Base-by-base conservation (phyloP, 1,140 invertebrate species). In the Brachionus rotundiformis region DNA sequence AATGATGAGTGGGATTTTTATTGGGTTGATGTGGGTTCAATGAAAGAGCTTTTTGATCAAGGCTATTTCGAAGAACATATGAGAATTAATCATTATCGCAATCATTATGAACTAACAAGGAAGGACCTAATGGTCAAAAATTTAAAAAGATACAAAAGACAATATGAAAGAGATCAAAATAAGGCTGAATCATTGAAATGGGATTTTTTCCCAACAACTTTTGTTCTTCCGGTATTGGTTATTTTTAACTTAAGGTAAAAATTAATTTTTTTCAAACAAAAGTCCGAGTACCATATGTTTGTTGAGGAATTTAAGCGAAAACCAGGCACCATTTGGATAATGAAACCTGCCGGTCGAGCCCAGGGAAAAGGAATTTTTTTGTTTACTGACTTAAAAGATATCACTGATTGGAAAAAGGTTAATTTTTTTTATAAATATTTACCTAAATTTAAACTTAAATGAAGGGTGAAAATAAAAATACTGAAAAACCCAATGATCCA, bases 371-470 rank as follows among this genome's bases (percentile, higher is more conserved):
- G 89, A 13, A 90, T 90, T 13, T 90, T 90, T 84, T 84, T 90
- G 8, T 90, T 90, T 82, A 83, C 86, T 36, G 87, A 87, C 83
- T 83, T 90, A 1, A 89, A 89, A 83, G 89, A 90, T 80, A 90
- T 90, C 47, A 88, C 85, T n/a, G 89, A 90, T 83, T 90, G 89
- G 89, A 89, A 89, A 84, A 90, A 89, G 86, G 88, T 49, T 49
- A n/a, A 49, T 49, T 13, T 49, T 49, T 49, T 49, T 49, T 49
- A n/a, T 5, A 31, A 36, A 79, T 3, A 49, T 36, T 36, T 36
- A 36, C 33, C 8, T n/a, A n/a, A 36, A 54, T 5, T 54, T 54
- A 54, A 23, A 54, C 47, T 54, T 4, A 54, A 54, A 54, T n/a
- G 4, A 19, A 73, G 68, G 68, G 68, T 44, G 68, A 73, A 27